These are phyloP conservation scores for Heliornis fulica DNA, from an alignment of 2,113 vertebrate species.

Conservation along the genomic window DNA sequence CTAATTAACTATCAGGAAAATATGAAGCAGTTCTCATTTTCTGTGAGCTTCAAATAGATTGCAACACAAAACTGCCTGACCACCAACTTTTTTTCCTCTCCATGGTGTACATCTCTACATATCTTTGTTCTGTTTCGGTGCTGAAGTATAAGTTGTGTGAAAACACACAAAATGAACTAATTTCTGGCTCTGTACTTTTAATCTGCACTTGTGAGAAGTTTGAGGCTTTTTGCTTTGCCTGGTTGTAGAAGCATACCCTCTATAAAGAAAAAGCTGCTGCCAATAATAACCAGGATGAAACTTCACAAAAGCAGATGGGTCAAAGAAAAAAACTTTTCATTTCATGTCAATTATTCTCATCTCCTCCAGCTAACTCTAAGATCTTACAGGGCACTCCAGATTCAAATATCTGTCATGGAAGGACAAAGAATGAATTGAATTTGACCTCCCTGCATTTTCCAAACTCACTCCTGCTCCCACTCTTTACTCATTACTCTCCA, in stretches of 20 bases:
- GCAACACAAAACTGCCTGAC: background rate
- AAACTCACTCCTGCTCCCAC: background rate
- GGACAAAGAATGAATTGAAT: background rate
- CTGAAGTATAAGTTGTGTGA: background rate
- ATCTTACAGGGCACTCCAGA: background rate
- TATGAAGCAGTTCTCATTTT: background rate
- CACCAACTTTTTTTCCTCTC: rapidly evolving
- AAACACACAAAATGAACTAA: background rate
- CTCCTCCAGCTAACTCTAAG: background rate
- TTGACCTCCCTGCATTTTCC: background rate
- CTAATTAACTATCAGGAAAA: background rate
- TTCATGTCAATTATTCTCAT: background rate
- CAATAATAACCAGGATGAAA: background rate
- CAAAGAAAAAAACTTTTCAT: background rate
- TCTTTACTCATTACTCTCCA: background rate
- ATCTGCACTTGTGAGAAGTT: background rate
- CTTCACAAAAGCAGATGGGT: background rate
- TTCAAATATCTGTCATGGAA: background rate
- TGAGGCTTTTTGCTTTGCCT: background rate
- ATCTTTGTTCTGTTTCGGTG: background rate
- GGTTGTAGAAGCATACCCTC: background rate
- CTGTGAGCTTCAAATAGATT: background rate
- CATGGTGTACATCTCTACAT: rapidly evolving
- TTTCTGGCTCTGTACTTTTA: background rate
- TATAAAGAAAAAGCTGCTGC: background rate